Evolutionary conservation across 2,113 vertebrate genomes (phyloP).

Genomic region (Megaceryle torquata): DNA sequence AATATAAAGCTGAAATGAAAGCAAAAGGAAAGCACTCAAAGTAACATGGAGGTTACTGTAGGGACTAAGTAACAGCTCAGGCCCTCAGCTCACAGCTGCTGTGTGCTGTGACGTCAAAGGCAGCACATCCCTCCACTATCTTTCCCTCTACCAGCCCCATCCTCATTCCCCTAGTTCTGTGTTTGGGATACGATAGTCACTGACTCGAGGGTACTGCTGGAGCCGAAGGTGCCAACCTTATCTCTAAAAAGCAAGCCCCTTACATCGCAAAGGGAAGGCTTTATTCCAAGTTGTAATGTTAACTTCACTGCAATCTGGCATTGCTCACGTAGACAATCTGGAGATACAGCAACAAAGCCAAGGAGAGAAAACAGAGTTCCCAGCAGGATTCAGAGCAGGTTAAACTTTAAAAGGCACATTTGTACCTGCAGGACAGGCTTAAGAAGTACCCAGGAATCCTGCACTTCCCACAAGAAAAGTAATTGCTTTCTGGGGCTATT

Average conservation of each 20-base stretch:
- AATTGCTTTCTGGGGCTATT: conserved; percentile 54
- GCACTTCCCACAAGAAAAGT: conserved; percentile 10
- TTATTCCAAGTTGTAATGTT: background rate
- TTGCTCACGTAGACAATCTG: background rate
- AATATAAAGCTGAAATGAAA: background rate
- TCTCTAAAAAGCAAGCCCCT: background rate
- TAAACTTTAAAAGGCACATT: conserved; percentile 42
- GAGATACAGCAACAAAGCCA: conserved; percentile 15
- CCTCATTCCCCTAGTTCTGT: background rate
- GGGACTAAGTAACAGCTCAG: background rate
- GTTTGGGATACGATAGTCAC: background rate
- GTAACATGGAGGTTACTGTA: background rate
- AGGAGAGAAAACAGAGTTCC: conserved; percentile 17
- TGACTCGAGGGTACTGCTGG: background rate
- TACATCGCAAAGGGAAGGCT: background rate
- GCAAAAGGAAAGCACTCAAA: background rate
- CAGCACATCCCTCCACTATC: background rate
- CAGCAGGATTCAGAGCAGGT: conserved; percentile 20
- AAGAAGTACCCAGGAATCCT: conserved; percentile 24
- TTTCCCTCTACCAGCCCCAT: background rate
- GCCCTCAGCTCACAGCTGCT: background rate
- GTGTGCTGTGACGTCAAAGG: background rate
- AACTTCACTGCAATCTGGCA: background rate
- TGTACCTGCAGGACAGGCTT: conserved; percentile 40
- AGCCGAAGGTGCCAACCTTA: background rate